These are phyloP conservation scores for Helarctos malayanus DNA, from an alignment of 2,797 vertebrate genomes.

Conservation along the genomic window DNA sequence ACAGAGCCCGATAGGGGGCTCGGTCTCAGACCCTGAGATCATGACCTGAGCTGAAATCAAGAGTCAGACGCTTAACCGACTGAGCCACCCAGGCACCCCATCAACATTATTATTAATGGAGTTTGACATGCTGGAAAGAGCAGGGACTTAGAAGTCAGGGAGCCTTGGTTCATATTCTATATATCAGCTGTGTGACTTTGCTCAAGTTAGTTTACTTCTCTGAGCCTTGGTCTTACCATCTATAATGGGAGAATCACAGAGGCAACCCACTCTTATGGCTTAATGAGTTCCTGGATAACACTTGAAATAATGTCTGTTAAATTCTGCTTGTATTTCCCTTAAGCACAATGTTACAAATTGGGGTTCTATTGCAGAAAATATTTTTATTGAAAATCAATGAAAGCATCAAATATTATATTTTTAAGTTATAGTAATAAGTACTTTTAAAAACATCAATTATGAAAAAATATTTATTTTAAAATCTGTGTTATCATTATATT, in stretches of 20 bases:
- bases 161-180: neutral
- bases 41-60: neutral
- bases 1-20: neutral
- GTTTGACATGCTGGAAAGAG: neutral
- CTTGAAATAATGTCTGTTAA: conserved; percentile 51
- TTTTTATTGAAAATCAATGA: neutral
- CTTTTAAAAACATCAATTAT: conserved; percentile 35
- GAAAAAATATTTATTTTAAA: conserved; percentile 16
- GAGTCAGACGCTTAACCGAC: neutral
- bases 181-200: neutral
- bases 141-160: neutral
- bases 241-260: neutral
- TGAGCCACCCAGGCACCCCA: neutral
- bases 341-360: neutral
- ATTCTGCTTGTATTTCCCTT: neutral
- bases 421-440: neutral
- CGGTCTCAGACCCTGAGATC: neutral
- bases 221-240: neutral
- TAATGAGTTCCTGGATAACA: neutral
- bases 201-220: neutral
- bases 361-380: conserved; percentile 19
- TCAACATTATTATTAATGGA: neutral
- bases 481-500: neutral
- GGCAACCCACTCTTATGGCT: neutral
- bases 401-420: conserved; percentile 3